Conservation (phyloP, 2,113 vertebrate genomes). For the Meriones unguiculatus region DNA sequence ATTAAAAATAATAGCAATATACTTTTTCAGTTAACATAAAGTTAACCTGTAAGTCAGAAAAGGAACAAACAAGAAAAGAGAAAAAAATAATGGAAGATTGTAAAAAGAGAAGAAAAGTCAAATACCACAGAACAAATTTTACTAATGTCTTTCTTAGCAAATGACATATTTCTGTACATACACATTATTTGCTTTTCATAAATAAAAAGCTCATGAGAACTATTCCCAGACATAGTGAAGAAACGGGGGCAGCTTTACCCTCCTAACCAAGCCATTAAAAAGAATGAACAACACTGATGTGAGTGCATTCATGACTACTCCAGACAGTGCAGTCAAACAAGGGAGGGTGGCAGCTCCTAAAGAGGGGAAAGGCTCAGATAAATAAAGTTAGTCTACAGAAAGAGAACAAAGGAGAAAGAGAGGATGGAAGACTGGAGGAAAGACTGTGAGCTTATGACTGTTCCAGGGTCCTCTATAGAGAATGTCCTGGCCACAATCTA, state of each 20-base stretch:
- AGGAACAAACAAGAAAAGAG: background rate
- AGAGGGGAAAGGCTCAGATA: background rate
- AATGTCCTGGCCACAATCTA: background rate
- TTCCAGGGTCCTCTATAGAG: background rate
- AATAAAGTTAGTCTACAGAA: background rate
- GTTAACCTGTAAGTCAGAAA: background rate
- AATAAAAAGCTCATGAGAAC: background rate
- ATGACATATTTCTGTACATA: background rate
- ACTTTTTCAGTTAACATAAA: background rate
- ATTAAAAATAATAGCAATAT: background rate
- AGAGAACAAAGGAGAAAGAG: background rate
- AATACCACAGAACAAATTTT: background rate
- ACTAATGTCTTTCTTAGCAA: background rate
- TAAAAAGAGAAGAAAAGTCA: background rate
- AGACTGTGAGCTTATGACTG: background rate
- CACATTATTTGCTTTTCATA: background rate
- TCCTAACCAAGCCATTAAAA: background rate
- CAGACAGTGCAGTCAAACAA: background rate
- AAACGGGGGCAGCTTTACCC: background rate
- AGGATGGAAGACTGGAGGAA: background rate
- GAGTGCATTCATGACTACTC: background rate
- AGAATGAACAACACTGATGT: background rate
- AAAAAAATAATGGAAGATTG: background rate
- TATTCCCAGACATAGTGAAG: background rate
- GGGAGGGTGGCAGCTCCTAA: background rate